Base-by-base conservation (phyloP, 1,140 invertebrate species). In the Phthorimaea operculella region DNA sequence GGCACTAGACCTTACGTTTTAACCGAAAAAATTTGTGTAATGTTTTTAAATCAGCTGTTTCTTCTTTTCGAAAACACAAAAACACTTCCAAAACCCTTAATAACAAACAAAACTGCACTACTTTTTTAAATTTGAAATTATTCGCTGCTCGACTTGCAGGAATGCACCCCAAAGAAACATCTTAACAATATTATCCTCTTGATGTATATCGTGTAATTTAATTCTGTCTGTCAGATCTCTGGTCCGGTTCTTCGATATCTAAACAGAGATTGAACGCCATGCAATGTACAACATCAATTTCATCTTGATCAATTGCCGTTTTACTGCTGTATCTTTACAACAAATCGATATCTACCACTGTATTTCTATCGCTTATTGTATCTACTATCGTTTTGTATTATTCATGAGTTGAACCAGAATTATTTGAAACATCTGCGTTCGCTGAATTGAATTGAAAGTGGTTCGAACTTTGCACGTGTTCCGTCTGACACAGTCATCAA, bases 291-390 rank as follows among this genome's bases (percentile, higher is more conserved):
- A 67, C 57, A 63, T 68, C 58, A 56, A 57, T 60, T 63, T 58
- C 55, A 60, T 63, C 57, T 60, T 68, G 66, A 68, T 68, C 61
- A 62, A 68, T 68, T 52, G 52, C 59, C 58, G 59, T 63, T 66
- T 65, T 66, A 62, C 56, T 55, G 8, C 57, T n/a, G 57, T 72
- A 71, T 69, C 68, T 71, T 60, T 60, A 59, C 54, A 60, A 68
- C 58, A 59, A 71, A 73, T 75, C 66, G 64, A 67, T 69, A 64
- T 64, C 21, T 28, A 28, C 21, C 21, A 28, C 21, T 28, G 21
- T 28, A 28, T 28, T 28, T 28, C 2, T 28, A 28, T 28, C 21
- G 21, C 2, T 28, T 28, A 28, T 28, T 28, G 62, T 60, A 57
- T 33, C 51, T 62, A 60, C 59, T 58, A 52, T 63, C 66, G 62